Conservation (phyloP, 1,140 invertebrate species). For the Diabrotica undecimpunctata region DNA sequence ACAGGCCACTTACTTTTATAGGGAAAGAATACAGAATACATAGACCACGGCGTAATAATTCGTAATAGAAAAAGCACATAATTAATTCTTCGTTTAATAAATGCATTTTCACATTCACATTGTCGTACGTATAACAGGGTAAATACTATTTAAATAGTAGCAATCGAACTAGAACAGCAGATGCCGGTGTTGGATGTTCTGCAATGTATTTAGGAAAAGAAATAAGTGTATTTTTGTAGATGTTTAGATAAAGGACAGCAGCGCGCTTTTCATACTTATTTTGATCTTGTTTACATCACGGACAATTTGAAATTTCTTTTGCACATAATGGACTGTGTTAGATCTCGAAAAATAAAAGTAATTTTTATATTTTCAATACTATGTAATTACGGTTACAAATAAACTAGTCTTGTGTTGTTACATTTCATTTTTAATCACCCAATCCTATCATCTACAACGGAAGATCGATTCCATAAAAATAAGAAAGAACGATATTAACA, state of each 20-base stretch:
- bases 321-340: conserved; percentile 26
- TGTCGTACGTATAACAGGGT: no score
- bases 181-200: neutral
- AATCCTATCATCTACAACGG: no score
- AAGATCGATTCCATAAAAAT: no score
- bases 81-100: no score
- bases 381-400: conserved; percentile 31
- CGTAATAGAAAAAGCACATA: no score
- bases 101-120: no score
- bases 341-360: conserved; percentile 26
- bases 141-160: no score
- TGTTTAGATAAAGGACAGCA: conserved; percentile 23
- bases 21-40: no score
- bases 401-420: conserved; percentile 32
- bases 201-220: conserved; percentile 26
- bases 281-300: conserved; percentile 10
- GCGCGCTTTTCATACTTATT: conserved; percentile 15
- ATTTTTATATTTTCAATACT: conserved; percentile 31
- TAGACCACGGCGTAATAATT: no score
- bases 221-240: conserved; percentile 33
- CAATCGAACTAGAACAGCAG: no score
- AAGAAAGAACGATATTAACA: no score
- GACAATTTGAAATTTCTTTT: conserved; percentile 22
- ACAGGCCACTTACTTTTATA: no score
- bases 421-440: neutral